Percentiles rank a stretch among this genome's conserved stretches.
Evolutionary conservation across 2,888 invertebrate genomes (phyloP).

Genomic region (Amblyteles armatorius): DNA sequence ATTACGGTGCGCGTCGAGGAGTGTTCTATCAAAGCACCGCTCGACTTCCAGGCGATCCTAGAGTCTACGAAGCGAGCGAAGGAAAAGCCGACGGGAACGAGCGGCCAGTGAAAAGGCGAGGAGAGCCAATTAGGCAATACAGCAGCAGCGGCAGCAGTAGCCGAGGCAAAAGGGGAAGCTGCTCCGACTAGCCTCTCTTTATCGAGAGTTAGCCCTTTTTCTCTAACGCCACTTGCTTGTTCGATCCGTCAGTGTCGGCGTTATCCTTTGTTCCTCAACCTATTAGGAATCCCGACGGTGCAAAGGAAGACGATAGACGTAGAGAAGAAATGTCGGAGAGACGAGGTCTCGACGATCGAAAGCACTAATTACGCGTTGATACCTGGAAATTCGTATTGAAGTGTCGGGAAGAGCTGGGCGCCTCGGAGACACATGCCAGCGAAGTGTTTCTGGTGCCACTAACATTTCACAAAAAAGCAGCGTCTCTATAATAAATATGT

Average conservation of each 20-base stretch:
- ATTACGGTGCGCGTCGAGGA: conserved; percentile 22
- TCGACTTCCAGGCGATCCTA: not conserved
- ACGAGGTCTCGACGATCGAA: conserved; percentile 40
- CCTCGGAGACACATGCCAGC: conserved; percentile 17
- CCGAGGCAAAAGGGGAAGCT: conserved; percentile 54
- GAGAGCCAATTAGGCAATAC: conserved; percentile 78
- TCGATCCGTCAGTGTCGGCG: conserved; percentile 51
- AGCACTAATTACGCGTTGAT: conserved; percentile 61
- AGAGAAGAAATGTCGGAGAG: not conserved
- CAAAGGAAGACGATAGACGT: conserved; percentile 39
- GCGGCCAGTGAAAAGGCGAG: conserved; percentile 73
- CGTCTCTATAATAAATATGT: not conserved
- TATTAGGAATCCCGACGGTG: conserved; percentile 56
- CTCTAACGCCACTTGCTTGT: conserved; percentile 70
- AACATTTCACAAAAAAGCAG: conserved; percentile 2
- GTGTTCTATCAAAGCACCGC: conserved; percentile 33
- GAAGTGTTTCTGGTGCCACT: conserved; percentile 31
- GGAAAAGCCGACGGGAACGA: conserved; percentile 68
- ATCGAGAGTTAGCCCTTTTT: conserved; percentile 58
- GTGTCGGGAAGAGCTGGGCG: conserved; percentile 22
- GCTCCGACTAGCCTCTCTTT: conserved; percentile 69
- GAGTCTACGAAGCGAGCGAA: conserved; percentile 9
- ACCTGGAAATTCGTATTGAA: conserved; percentile 48
- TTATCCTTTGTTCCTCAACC: conserved; percentile 58
- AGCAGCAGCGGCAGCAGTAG: conserved; percentile 72